phyloP scores from a whole-genome alignment of 1,140 invertebrate genomes.

The Drosophila quadrilineata region DNA sequence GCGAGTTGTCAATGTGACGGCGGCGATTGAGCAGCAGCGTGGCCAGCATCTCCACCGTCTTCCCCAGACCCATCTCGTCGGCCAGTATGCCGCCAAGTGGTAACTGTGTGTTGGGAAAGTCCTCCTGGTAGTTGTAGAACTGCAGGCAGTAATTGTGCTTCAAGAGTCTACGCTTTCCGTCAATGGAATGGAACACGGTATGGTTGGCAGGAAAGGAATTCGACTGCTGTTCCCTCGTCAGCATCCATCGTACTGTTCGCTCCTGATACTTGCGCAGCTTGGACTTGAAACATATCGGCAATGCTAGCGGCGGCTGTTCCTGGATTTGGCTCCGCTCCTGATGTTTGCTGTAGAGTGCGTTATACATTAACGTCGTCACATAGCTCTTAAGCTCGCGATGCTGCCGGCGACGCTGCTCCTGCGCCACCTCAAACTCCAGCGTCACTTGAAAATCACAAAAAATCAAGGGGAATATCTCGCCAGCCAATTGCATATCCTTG shows the following conservation, averaged over 20 bases:
- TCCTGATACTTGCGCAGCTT: constrained; percentile 86
- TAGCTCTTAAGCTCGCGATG: constrained; percentile 60
- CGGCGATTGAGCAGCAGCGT: constrained; percentile 85
- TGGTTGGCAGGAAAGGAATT: constrained; percentile 44
- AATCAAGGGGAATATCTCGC: constrained; percentile 42
- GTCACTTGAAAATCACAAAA: constrained; percentile 38
- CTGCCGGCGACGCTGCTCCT: constrained; percentile 36
- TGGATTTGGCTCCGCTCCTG: neutral
- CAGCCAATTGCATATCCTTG: constrained; percentile 43
- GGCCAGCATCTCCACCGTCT: constrained; percentile 90
- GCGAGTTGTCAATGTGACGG: neutral
- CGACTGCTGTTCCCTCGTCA: constrained; percentile 82
- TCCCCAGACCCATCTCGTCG: constrained; percentile 93
- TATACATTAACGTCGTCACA: constrained; percentile 63
- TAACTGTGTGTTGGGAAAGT: constrained; percentile 31
- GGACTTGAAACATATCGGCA: constrained; percentile 59
- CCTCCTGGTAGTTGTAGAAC: constrained; percentile 34
- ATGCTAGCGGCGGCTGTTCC: neutral
- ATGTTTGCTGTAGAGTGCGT: constrained; percentile 55
- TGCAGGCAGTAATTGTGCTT: constrained; percentile 82
- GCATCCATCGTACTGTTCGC: constrained; percentile 87
- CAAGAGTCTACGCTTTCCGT: constrained; percentile 53
- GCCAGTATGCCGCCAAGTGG: constrained; percentile 89
- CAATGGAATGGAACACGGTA: constrained; percentile 24
- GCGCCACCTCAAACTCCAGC: constrained; percentile 48